These are phyloP conservation scores for Chionoecetes opilio DNA, from an alignment of 1,140 invertebrate genomes.

Conservation along the genomic window DNA sequence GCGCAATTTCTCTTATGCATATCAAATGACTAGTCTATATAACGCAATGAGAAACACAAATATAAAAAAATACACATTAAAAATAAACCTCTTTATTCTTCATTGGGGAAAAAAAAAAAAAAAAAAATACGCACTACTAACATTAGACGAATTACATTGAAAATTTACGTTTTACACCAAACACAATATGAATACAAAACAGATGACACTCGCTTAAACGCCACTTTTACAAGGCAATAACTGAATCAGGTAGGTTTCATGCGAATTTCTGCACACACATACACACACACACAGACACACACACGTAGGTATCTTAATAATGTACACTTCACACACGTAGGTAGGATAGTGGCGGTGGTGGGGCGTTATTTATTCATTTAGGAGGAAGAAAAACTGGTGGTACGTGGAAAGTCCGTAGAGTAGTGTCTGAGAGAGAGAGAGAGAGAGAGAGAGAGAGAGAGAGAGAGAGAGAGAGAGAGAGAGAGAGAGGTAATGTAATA, in stretches of 20 bases:
- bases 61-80: no score
- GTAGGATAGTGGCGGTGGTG: not conserved
- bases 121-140: no score
- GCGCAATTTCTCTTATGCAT: no score
- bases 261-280: not conserved
- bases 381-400: not conserved
- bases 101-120: no score
- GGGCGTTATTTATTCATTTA: not conserved
- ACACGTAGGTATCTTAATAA: not conserved
- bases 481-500: not conserved
- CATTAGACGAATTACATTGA: no score
- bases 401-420: constrained; percentile 17
- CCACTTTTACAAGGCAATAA: not conserved
- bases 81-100: no score
- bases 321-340: not conserved
- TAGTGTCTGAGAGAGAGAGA: not conserved
- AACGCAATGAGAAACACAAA: no score
- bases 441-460: not conserved
- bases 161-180: no score
- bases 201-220: not conserved
- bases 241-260: not conserved
- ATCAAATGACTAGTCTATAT: no score
- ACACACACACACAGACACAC: constrained; percentile 7
- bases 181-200: not conserved
- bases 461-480: not conserved